Evolutionary conservation across 2,113 vertebrate genomes (phyloP), one percentile per base, ranked within the genome.

Genomic region (Syngnathus typhle): DNA sequence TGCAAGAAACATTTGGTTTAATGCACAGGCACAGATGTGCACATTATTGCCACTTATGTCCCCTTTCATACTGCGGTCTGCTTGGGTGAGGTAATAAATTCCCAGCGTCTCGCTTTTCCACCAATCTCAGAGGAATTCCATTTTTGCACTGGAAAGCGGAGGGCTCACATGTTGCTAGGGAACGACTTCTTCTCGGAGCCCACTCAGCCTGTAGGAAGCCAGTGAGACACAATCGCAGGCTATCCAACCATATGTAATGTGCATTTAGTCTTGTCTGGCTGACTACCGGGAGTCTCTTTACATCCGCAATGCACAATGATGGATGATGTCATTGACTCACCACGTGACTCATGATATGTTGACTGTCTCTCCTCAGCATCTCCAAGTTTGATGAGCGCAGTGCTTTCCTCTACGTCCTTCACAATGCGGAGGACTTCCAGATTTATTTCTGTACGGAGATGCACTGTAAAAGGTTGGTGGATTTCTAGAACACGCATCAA

Each of bases 361-460:
- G 15, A 10, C 65, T 8, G 7, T 75, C 51, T 72, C 72, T 71
- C 49, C 69, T 51, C 86, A 99, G 97, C 87, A 95, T 99, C 89
- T 98, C 96, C 15, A 99, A 99, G 87, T 97, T 96, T 85, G 96
- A 98, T 75, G 96, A 98, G 81, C 93, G 97, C 60, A 98, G 96
- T 84, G 95, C 93, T 84, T 99, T 99, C 82, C 90, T 99, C 0
- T 99, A 99, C 0, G 96, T 99, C 44, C 90, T 97, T 19, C 94
- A 98, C 89, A 98, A 99, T 85, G 93, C 97, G 0, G 96, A 99
- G 52, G 97, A 99, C 83, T 99, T 99, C 83, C 97, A 99, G 85
- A 96, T 99, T 86, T 99, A 98, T 73, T 98, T 99, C 90, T 98
- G 96, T 78, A 96, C 97, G 38, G 96, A 98, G 88, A 92, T 95